A percentile compares a stretch with the other conserved stretches of the same genome.
phyloP scores from a whole-genome alignment of 1,140 invertebrate genomes.

The Maconellicoccus hirsutus region DNA sequence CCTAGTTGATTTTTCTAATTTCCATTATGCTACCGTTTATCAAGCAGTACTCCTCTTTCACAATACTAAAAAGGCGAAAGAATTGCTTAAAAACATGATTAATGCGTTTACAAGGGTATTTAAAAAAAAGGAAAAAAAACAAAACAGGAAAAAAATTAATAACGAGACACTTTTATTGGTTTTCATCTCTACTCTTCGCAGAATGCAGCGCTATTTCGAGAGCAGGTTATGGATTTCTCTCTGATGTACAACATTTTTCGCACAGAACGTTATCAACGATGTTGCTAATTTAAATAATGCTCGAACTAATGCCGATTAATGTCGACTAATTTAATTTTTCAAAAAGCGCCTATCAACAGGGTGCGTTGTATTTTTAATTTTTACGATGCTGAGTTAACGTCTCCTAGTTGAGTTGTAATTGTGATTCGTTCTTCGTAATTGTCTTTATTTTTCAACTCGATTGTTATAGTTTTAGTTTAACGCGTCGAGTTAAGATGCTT shows the following conservation, averaged over 20 bases:
- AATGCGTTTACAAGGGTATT: background rate
- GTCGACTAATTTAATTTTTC: background rate
- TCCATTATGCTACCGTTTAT: background rate
- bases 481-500: no score
- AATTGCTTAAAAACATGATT: background rate
- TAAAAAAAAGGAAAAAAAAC: background rate
- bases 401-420: background rate
- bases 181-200: background rate
- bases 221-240: background rate
- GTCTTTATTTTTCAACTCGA: background rate
- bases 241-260: background rate
- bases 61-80: background rate
- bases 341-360: background rate
- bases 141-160: no score
- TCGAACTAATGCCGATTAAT: conserved; percentile 3
- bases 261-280: background rate
- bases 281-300: conserved; percentile 4
- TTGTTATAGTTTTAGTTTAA: background rate
- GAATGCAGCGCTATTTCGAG: background rate
- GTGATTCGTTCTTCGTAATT: background rate
- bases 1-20: background rate
- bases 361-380: background rate
- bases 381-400: background rate
- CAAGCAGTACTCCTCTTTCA: background rate
- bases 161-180: no score